Conservation (phyloP, 2,113 vertebrate species). For the Cottus gobio region DNA sequence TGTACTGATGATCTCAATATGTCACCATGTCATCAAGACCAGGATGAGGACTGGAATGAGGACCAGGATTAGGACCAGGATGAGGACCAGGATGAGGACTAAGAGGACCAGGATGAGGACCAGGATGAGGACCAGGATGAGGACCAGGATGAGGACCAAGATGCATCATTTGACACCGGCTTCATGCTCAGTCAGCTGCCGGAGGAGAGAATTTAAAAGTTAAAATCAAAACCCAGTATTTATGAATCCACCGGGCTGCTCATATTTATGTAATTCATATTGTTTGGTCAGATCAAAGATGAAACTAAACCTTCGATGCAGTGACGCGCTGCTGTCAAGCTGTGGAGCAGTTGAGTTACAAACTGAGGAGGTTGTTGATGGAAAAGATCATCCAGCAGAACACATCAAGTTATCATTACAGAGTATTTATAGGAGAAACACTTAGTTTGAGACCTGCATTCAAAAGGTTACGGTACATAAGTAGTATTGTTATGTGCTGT, state of each 20-base stretch:
- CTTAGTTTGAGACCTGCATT: too few species aligned
- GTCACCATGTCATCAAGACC: neutral
- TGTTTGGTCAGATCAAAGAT: neutral
- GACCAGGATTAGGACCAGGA: too few species aligned
- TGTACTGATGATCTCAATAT: constrained; percentile 1
- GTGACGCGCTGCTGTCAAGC: constrained; percentile 16
- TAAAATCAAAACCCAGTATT: neutral
- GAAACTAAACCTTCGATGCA: constrained; percentile 1
- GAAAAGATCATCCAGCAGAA: neutral
- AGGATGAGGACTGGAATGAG: too few species aligned
- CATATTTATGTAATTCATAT: neutral
- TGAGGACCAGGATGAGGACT: too few species aligned
- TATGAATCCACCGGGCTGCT: too few species aligned
- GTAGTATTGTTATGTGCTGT: too few species aligned
- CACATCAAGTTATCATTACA: too few species aligned
- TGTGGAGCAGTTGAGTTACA: constrained; percentile 51
- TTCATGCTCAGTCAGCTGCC: neutral
- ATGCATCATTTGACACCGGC: neutral
- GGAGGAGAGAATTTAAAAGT: neutral
- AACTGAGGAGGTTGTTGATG: neutral
- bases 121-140: too few species aligned
- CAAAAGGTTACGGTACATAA: too few species aligned
- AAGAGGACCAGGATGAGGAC: too few species aligned
- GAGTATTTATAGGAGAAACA: neutral
- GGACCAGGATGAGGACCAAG: too few species aligned